phyloP scores from a whole-genome alignment of 1,140 invertebrate genomes.

The Macrocentrus cingulum region DNA sequence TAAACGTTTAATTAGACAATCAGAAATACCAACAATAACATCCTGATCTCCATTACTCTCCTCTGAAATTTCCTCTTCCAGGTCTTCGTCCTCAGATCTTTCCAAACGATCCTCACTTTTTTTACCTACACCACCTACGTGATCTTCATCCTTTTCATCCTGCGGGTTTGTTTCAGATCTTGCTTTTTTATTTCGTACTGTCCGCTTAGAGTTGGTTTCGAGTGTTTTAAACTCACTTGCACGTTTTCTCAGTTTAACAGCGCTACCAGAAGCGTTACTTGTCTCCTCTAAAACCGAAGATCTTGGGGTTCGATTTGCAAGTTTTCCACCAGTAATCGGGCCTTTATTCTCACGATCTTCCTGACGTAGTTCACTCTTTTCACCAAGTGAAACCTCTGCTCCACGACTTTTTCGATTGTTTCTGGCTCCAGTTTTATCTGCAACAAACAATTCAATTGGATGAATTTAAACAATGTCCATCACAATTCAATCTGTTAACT shows the following conservation, averaged over 20 bases:
- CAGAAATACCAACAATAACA: not conserved
- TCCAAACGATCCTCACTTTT: constrained; percentile 23
- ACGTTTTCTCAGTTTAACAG: constrained; percentile 43
- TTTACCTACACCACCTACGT: constrained; percentile 8
- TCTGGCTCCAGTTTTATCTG: constrained; percentile 48
- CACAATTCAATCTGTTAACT: not conserved
- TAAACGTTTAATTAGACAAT: constrained; percentile 2
- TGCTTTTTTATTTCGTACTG: constrained; percentile 36
- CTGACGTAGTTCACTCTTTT: constrained; percentile 41
- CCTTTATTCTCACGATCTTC: constrained; percentile 59
- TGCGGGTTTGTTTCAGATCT: constrained; percentile 22
- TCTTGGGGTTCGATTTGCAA: constrained; percentile 44
- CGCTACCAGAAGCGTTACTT: constrained; percentile 43
- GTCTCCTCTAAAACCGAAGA: constrained; percentile 55
- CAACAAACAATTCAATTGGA: constrained; percentile 39
- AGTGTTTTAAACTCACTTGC: constrained; percentile 19
- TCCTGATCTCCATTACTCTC: constrained; percentile 5
- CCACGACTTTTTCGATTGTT: constrained; percentile 45
- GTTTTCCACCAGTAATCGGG: constrained; percentile 43
- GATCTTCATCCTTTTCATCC: constrained; percentile 31
- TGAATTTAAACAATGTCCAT: not conserved
- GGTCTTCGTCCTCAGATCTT: constrained; percentile 25
- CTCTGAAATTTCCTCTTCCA: constrained; percentile 19
- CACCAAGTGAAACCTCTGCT: constrained; percentile 43
- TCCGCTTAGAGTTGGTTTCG: constrained; percentile 34